phyloP scores from a whole-genome alignment of 2,797 vertebrate species.

The Argyrosomus regius region DNA sequence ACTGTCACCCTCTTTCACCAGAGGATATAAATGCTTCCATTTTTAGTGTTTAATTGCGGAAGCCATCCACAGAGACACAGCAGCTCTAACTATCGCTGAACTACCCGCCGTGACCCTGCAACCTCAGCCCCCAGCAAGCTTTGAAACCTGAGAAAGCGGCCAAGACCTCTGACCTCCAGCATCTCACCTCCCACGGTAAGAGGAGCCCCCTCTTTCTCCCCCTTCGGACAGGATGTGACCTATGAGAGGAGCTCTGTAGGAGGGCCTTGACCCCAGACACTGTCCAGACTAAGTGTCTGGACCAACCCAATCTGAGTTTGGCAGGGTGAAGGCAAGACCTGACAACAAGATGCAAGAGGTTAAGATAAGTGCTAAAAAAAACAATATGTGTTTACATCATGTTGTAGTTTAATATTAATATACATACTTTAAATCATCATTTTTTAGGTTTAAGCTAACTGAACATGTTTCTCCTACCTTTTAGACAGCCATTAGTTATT shows the following conservation, averaged over 20 bases:
- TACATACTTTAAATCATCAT: slow-evolving; percentile 8
- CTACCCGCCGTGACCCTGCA: slow-evolving; percentile 67
- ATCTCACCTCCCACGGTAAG: slow-evolving; percentile 78
- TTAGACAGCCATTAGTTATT: background rate
- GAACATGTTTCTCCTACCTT: background rate
- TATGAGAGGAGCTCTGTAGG: slow-evolving; percentile 75
- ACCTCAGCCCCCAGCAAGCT: slow-evolving; percentile 74
- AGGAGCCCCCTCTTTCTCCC: slow-evolving; percentile 62
- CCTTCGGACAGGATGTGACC: slow-evolving; percentile 84
- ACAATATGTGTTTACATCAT: background rate
- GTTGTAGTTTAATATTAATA: background rate
- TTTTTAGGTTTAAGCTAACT: background rate
- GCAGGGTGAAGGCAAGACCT: slow-evolving; percentile 31
- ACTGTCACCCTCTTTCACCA: slow-evolving; percentile 40
- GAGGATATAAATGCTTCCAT: slow-evolving; percentile 82
- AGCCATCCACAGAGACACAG: slow-evolving; percentile 78
- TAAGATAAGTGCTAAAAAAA: slow-evolving; percentile 53
- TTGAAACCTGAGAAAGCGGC: slow-evolving; percentile 86
- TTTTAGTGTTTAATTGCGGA: slow-evolving; percentile 85
- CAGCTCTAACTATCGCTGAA: slow-evolving; percentile 75
- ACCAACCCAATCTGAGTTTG: slow-evolving; percentile 47
- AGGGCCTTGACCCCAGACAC: slow-evolving; percentile 83
- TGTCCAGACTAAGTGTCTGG: slow-evolving; percentile 86
- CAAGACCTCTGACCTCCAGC: slow-evolving; percentile 79
- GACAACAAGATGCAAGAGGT: slow-evolving; percentile 58